Evolutionary conservation across 2,113 vertebrate species (phyloP).

Genomic region (Malaclemys terrapin): DNA sequence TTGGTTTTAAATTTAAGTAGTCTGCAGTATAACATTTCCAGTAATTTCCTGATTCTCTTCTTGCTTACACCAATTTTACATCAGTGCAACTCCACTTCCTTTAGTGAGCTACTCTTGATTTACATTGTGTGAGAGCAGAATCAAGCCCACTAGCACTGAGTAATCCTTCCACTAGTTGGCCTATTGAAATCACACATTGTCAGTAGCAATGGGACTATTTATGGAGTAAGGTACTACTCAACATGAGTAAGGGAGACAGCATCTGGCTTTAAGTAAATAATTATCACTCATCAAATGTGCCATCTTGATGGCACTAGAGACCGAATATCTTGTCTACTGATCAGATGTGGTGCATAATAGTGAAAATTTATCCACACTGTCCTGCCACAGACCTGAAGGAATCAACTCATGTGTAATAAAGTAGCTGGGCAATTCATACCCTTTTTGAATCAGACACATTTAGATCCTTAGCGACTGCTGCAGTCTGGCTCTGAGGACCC

Average conservation of each 20-base stretch:
- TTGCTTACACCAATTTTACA: not conserved
- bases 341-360: not conserved
- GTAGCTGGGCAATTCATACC: rapidly evolving
- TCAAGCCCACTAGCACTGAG: not conserved
- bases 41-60: not conserved
- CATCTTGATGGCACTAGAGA: not conserved
- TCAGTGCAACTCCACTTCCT: not conserved
- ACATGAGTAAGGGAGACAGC: not conserved
- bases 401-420: not conserved
- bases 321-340: not conserved
- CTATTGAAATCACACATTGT: not conserved
- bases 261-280: not conserved
- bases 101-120: not conserved
- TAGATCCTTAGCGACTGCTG: not conserved
- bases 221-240: not conserved
- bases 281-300: not conserved
- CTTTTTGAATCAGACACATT: not conserved
- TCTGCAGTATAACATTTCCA: not conserved
- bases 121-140: not conserved
- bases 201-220: not conserved
- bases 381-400: not conserved
- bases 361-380: not conserved
- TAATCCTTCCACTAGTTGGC: not conserved
- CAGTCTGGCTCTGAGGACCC: not conserved
- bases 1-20: not conserved